Conservation (phyloP, 1,140 invertebrate genomes). For the Antheraea mylitta region DNA sequence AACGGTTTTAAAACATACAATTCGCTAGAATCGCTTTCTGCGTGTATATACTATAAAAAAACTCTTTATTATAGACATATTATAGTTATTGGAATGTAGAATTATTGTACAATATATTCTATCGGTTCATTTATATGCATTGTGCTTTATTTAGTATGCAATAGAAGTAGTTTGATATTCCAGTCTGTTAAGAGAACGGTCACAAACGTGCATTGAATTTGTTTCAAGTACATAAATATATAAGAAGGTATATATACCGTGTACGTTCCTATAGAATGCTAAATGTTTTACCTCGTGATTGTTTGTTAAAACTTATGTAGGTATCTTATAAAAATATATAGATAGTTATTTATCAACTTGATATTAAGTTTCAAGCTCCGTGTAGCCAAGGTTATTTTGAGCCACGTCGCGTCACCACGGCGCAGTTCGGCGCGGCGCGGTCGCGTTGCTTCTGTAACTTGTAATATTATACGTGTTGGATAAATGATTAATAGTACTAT, state of each 20-base stretch:
- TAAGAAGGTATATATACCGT: not conserved
- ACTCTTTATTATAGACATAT: too few species aligned
- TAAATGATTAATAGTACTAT: not conserved
- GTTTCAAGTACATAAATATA: not conserved
- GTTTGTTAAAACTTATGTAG: not conserved
- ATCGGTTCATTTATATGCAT: constrained; percentile 32
- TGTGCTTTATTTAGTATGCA: constrained; percentile 46
- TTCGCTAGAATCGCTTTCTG: too few species aligned
- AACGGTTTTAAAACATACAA: too few species aligned
- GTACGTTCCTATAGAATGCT: not conserved
- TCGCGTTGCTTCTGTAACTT: too few species aligned
- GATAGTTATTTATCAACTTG: not conserved
- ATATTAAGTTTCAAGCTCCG: not conserved
- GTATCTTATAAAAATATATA: not conserved
- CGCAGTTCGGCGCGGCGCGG: too few species aligned
- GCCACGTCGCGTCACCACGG: not conserved
- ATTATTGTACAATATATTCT: not conserved
- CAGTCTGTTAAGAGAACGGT: constrained; percentile 60
- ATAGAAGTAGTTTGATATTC: constrained; percentile 55
- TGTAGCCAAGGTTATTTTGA: not conserved
- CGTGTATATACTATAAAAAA: too few species aligned
- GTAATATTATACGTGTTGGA: too few species aligned
- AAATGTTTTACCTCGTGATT: not conserved
- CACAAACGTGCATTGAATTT: constrained; percentile 59
- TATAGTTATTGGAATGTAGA: too few species aligned